Evolutionary conservation across 2,797 vertebrate species (phyloP).

Genomic region (Tolypeutes matacus): DNA sequence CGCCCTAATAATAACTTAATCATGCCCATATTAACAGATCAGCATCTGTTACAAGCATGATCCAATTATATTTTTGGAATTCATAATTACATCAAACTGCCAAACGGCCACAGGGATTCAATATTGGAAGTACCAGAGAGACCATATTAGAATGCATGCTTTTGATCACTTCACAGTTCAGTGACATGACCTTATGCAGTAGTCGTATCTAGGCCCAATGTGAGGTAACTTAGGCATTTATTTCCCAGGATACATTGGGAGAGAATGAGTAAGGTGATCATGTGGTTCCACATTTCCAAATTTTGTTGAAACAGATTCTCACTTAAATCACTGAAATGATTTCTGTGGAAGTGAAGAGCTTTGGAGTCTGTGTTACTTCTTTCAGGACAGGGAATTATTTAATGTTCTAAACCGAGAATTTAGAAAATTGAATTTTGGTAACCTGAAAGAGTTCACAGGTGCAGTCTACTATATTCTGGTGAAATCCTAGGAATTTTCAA

Average conservation of each 20-base stretch:
- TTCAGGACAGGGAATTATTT: constrained; percentile 31
- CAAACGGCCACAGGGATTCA: no score
- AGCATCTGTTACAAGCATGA: no score
- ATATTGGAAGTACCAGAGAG: constrained; percentile 9
- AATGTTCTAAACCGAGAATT: constrained; percentile 46
- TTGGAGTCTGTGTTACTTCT: constrained; percentile 1
- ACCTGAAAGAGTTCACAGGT: not conserved
- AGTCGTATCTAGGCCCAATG: not conserved
- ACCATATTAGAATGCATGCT: not conserved
- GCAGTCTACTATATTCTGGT: constrained; percentile 11
- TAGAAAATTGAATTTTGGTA: constrained; percentile 15
- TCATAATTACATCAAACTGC: no score
- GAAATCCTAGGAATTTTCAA: not conserved
- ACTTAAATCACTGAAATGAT: not conserved
- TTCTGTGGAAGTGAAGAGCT: not conserved
- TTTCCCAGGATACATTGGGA: not conserved
- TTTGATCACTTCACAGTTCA: not conserved
- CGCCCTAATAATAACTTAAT: no score
- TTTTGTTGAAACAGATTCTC: constrained; percentile 49
- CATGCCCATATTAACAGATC: no score
- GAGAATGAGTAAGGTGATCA: not conserved
- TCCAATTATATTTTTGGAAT: no score
- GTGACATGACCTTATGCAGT: not conserved
- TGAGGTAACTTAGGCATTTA: not conserved
- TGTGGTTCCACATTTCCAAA: constrained; percentile 27